These are phyloP conservation scores for Eristalinus aeneus DNA, from an alignment of 2,888 invertebrate species.

Conservation along the genomic window DNA sequence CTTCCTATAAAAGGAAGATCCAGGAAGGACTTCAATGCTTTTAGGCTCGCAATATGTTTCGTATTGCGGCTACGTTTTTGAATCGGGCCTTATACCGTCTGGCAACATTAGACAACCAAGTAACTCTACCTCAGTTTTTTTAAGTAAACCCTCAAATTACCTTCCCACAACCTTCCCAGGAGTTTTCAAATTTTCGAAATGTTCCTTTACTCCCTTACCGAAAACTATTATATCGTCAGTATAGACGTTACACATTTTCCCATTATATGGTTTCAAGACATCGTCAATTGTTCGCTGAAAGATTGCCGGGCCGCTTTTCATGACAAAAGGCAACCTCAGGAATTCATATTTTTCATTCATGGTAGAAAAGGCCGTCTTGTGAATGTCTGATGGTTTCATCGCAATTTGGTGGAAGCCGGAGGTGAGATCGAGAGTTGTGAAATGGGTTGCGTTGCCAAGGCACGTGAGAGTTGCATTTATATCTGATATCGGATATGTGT, in stretches of 20 bases:
- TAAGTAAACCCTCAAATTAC: too few relatives aligned
- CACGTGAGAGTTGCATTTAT: conserved; percentile 56
- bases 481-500: conserved; percentile 19
- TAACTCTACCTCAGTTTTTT: not conserved
- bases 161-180: too few relatives aligned
- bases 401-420: conserved; percentile 39
- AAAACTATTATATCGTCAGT: too few relatives aligned
- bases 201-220: too few relatives aligned
- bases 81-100: too few relatives aligned
- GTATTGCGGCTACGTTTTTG: not conserved
- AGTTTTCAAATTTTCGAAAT: too few relatives aligned
- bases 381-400: not conserved
- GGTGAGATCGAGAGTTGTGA: conserved; percentile 67
- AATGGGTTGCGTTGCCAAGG: conserved; percentile 63
- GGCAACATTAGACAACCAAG: not conserved
- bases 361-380: conserved; percentile 22
- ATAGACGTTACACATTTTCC: too few relatives aligned
- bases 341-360: conserved; percentile 70
- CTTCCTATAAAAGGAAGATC: too few relatives aligned
- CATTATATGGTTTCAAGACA: too few relatives aligned
- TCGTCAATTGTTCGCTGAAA: too few relatives aligned
- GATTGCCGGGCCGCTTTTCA: not conserved
- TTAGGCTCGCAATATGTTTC: too few relatives aligned
- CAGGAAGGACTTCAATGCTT: too few relatives aligned
- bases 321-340: conserved; percentile 7